A percentile compares a stretch with the other conserved stretches of the same genome.
These are phyloP conservation scores for Drosophila varians DNA, from an alignment of 1,140 invertebrate species.

Conservation along the genomic window DNA sequence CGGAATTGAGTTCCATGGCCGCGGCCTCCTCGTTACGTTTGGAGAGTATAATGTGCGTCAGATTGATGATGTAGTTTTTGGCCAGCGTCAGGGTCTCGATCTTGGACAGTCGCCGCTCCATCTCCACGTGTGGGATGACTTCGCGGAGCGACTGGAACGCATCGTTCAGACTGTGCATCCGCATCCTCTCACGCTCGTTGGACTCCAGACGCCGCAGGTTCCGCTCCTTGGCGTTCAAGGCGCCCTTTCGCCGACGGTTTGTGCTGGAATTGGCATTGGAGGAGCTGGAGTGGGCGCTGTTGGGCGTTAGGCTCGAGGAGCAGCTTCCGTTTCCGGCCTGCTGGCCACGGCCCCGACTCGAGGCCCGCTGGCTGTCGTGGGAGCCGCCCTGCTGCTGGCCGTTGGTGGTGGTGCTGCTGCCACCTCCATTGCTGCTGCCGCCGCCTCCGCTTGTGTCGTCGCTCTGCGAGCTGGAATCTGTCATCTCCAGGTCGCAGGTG, in stretches of 20 bases:
- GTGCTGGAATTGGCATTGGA: constrained; percentile 57
- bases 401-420: constrained; percentile 67
- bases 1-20: constrained; percentile 74
- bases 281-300: constrained; percentile 30
- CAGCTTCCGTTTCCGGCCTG: constrained; percentile 17
- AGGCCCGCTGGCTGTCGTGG: constrained; percentile 45
- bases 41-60: constrained; percentile 91
- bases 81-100: constrained; percentile 94
- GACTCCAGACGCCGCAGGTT: constrained; percentile 92
- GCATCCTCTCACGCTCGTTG: constrained; percentile 93
- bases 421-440: constrained; percentile 80
- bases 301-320: constrained; percentile 21
- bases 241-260: constrained; percentile 87
- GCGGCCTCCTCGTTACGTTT: constrained; percentile 83
- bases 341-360: constrained; percentile 58
- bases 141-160: constrained; percentile 93
- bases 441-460: constrained; percentile 83
- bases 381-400: constrained; percentile 28
- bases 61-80: constrained; percentile 95
- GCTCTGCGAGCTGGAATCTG: constrained; percentile 83
- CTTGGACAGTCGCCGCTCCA: constrained; percentile 93
- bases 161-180: constrained; percentile 95
- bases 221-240: constrained; percentile 90
- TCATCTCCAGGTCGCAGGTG: constrained; percentile 83
- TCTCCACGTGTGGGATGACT: constrained; percentile 94